Evolutionary conservation across 2,113 vertebrate species (phyloP), one percentile per base, ranked within the genome.

Genomic region (Corythaixoides concolor): DNA sequence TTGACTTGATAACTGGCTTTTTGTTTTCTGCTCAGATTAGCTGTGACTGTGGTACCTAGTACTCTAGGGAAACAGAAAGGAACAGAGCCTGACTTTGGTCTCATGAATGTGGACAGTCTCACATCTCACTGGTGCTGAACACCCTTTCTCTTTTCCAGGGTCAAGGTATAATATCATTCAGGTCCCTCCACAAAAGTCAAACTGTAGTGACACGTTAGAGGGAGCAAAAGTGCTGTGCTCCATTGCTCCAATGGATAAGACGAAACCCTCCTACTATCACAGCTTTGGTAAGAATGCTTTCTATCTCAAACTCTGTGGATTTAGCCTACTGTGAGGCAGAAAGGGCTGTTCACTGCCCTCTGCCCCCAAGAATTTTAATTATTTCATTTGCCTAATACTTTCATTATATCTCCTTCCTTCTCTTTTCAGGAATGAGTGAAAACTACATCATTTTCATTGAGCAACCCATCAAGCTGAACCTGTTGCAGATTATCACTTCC

Each of bases 401-500:
- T 18, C 59, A 7, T 32, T 70, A 5, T 16, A 4, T 1, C 16
- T 28, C 47, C 52, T 82, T 14, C 30, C 33, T 43, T 15, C 18
- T 70, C 6, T 75, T 96, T 95, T 66, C 88, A 99, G 99, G 98
- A 55, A 99, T 99, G 99, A 99, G 99, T 47, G 97, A 98, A 91
- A 99, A 99, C 97, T 99, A 99, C 17, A 98, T 99, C 73, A 96
- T 99, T 96, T 99, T 99, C 97, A 98, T 99, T 26, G 99, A 99
- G 96, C 99, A 99, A 49, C 99, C 99, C 60, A 89, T 99, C 77
- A 99, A 96, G 96, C 97, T 99, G 94, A 98, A 99, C 80, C 92
- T 99, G 77, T 47, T 99, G 96, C 98, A 98, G 98, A 98, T 99
- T 20, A n/a, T 98, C 68, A 98, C 98, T 23, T 97, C 98, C 87